Evolutionary conservation across 2,113 vertebrate genomes (phyloP), one percentile per base, ranked within the genome.

Genomic region (Telmatochromis brachygnathus): DNA sequence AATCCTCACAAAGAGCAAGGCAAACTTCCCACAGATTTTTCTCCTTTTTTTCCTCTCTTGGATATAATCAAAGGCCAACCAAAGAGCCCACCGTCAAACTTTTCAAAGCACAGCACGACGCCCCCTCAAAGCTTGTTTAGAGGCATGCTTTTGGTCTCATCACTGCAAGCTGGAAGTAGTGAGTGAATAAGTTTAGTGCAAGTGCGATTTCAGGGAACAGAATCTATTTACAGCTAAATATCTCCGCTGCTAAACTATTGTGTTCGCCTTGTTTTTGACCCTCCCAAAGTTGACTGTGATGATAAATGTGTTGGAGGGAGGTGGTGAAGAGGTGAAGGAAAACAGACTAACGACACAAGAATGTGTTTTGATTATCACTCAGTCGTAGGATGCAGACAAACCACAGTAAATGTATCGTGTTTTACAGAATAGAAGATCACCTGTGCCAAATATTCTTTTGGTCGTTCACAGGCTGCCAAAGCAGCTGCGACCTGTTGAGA

Each of bases 1-100:
- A 55, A 81, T 86, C 83, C 56, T 26, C 21, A 82, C 60, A 87
- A 84, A 88, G 45, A 70, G 51, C 15, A 10, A 19, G 6, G 49
- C 49, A 70, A 79, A 82, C 56, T 49, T 86, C 62, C 49, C 33
- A 70, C 56, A 42, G 86, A 45, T 19, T 49, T 75, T 14, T 68
- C 35, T 68, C 60, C 9, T 11, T 45, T 75, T 33, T 9, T 7
- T n/a, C n/a, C 77, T 82, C 80, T 73, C 75, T 39, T 56, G 85
- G 54, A 45, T 65, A 86, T 79, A 85, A 92, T 93, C 83, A 90
- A 91, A 92, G 91, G 81, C 82, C 82, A 81, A 84, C 9, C 82
- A 82, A 89, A 89, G 70, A 86, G 82, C 82, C 45, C 62, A 65
- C 19, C 6, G 12, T 83, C 37, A 86, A 88, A 86, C 53, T 54